Evolutionary conservation across 2,888 invertebrate genomes (phyloP).

Genomic region (Hemithea aestivaria): DNA sequence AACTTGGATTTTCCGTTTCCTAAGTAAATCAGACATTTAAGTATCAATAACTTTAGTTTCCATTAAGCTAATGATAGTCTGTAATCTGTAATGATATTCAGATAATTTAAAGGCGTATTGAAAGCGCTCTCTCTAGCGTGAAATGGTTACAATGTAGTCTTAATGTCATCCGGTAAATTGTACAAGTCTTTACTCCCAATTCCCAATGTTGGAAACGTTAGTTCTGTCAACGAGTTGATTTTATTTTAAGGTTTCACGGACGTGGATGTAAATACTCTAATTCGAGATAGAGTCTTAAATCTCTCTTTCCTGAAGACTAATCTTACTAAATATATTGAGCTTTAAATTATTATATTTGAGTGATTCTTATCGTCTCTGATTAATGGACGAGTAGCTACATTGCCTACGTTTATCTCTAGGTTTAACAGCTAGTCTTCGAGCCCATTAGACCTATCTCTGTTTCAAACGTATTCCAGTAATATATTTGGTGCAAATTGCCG

Average conservation of each 20-base stretch:
- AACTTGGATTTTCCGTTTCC: no score
- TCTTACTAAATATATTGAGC: constrained; percentile 1
- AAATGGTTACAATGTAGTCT: constrained; percentile 13
- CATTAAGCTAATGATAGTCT: constrained; percentile 25
- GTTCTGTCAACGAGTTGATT: no score
- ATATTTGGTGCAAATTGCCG: constrained; percentile 45
- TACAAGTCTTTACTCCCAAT: neutral
- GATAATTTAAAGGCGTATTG: constrained; percentile 20
- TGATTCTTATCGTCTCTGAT: no score
- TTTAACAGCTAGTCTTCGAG: constrained; percentile 7
- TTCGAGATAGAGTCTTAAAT: neutral
- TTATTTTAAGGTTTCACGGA: no score
- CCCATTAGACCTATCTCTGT: constrained; percentile 10
- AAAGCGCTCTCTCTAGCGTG: constrained; percentile 21
- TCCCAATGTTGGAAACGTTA: no score
- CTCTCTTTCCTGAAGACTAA: neutral
- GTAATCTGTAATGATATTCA: constrained; percentile 14
- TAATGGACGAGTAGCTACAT: no score
- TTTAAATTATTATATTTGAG: no score
- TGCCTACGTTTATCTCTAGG: constrained; percentile 9
- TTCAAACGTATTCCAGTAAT: constrained; percentile 25
- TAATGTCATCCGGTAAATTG: constrained; percentile 9
- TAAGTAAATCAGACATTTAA: constrained; percentile 7
- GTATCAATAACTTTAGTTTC: constrained; percentile 24
- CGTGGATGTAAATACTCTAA: neutral